Percentiles rank a stretch among this genome's conserved stretches.
phyloP scores from a whole-genome alignment of 2,797 vertebrate species.

The Cheirogaleus major region DNA sequence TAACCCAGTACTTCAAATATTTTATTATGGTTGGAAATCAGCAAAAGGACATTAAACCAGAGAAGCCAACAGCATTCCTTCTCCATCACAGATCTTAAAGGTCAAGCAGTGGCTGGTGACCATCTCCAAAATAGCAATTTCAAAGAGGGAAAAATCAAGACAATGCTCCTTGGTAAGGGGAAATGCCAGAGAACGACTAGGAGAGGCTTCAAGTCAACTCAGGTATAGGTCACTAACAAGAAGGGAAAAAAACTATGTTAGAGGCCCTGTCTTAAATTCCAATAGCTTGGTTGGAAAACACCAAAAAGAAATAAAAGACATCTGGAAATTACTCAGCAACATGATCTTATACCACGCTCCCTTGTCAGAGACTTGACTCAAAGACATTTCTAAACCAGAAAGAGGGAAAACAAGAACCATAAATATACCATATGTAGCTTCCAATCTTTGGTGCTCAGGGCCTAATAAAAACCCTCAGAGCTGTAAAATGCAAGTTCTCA shows the following conservation, averaged over 20 bases:
- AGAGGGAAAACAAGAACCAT: slow-evolving; percentile 71
- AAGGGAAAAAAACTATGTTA: slow-evolving; percentile 49
- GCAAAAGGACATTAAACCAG: background rate
- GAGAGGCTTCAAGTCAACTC: slow-evolving; percentile 13
- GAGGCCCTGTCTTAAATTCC: slow-evolving; percentile 39
- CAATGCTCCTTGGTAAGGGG: slow-evolving; percentile 14
- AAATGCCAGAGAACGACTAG: slow-evolving; percentile 49
- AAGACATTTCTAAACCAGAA: slow-evolving; percentile 73
- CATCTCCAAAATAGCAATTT: slow-evolving; percentile 41
- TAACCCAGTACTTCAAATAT: background rate
- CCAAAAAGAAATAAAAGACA: slow-evolving; percentile 61
- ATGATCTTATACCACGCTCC: slow-evolving; percentile 61
- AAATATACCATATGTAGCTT: slow-evolving; percentile 70
- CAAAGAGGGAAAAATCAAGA: slow-evolving; percentile 14
- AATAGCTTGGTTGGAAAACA: slow-evolving; percentile 52
- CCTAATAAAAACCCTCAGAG: slow-evolving; percentile 69
- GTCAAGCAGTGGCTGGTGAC: background rate
- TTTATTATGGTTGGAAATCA: background rate
- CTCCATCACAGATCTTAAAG: background rate
- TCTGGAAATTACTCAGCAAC: slow-evolving; percentile 65
- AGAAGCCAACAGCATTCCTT: background rate
- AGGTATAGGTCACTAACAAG: background rate
- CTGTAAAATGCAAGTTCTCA: slow-evolving; percentile 68
- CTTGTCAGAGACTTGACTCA: slow-evolving; percentile 65
- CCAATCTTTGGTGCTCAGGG: slow-evolving; percentile 70